A percentile compares a stretch with the other conserved stretches of the same genome.
Evolutionary conservation across 2,113 vertebrate genomes (phyloP).

Genomic region (Proteles cristata): DNA sequence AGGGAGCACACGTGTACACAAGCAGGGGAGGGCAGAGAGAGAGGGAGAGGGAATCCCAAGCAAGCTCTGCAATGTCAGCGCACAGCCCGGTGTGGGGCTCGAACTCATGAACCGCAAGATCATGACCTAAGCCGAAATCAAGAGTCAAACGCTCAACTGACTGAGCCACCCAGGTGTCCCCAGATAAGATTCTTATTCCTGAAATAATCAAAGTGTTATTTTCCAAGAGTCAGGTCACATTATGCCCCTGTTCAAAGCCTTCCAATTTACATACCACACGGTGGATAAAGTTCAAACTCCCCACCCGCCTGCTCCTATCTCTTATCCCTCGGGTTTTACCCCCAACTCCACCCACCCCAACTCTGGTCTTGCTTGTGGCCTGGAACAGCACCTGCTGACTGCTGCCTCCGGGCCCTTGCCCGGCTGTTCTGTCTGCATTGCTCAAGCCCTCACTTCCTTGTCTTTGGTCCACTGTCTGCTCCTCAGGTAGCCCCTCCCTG

Average conservation of each 20-base stretch:
- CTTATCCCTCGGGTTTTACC: too few relatives aligned
- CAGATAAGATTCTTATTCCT: neutral
- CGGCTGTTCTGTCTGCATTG: neutral
- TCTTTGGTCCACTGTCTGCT: neutral
- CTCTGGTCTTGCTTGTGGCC: neutral
- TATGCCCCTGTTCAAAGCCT: neutral
- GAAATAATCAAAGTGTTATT: neutral
- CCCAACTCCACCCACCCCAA: rapidly evolving
- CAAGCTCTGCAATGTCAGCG: too few relatives aligned
- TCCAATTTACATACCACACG: too few relatives aligned
- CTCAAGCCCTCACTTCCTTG: neutral
- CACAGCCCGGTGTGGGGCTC: too few relatives aligned
- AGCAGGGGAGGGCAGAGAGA: too few relatives aligned
- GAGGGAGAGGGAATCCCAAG: too few relatives aligned
- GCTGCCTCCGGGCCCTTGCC: neutral
- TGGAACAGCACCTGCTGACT: rapidly evolving
- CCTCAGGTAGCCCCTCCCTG: neutral
- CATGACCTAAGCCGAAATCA: too few relatives aligned
- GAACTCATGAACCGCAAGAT: too few relatives aligned
- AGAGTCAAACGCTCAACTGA: too few relatives aligned
- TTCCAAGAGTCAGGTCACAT: neutral
- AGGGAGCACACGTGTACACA: too few relatives aligned
- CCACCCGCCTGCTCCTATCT: too few relatives aligned
- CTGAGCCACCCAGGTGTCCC: too few relatives aligned
- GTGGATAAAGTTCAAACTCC: neutral